Conservation (phyloP, 2,797 vertebrate species). For the Tolypeutes matacus region DNA sequence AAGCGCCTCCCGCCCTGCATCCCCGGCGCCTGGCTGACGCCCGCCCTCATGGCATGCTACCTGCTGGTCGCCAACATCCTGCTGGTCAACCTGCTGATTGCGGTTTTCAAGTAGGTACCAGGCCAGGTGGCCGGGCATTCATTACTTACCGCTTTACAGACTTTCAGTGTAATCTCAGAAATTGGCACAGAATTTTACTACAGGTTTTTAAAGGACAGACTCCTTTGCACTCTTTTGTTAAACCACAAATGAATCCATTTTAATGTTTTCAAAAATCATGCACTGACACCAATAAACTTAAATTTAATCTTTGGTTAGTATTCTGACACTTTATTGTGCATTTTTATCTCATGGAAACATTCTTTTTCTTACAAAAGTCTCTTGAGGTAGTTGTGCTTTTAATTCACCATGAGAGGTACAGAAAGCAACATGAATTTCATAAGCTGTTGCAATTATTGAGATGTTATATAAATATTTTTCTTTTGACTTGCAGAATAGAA, state of each 20-base stretch:
- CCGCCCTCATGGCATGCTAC: constrained; percentile 99
- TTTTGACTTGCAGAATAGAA: not conserved
- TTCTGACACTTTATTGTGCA: not conserved
- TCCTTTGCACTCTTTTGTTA: not conserved
- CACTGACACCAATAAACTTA: not conserved
- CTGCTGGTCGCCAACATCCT: constrained; percentile 99
- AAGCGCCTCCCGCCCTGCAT: constrained; percentile 98
- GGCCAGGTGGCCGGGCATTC: rapidly evolving
- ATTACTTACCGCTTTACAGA: not conserved
- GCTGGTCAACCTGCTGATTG: constrained; percentile 98
- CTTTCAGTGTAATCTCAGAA: not conserved
- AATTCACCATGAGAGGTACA: not conserved
- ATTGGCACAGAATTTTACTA: not conserved
- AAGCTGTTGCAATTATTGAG: not conserved
- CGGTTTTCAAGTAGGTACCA: constrained; percentile 96
- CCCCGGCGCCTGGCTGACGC: constrained; percentile 98
- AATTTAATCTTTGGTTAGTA: constrained; percentile 25
- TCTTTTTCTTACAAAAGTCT: constrained; percentile 43
- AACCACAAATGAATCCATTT: not conserved
- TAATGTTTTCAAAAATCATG: constrained; percentile 45
- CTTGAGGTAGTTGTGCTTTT: not conserved
- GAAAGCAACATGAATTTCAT: constrained; percentile 40
- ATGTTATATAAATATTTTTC: not conserved
- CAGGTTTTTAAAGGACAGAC: not conserved
- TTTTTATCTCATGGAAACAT: constrained; percentile 61